Evolutionary conservation across 2,888 invertebrate species (phyloP), one percentile per base, ranked within the genome.

Genomic region (Gymnocheta viridis): DNA sequence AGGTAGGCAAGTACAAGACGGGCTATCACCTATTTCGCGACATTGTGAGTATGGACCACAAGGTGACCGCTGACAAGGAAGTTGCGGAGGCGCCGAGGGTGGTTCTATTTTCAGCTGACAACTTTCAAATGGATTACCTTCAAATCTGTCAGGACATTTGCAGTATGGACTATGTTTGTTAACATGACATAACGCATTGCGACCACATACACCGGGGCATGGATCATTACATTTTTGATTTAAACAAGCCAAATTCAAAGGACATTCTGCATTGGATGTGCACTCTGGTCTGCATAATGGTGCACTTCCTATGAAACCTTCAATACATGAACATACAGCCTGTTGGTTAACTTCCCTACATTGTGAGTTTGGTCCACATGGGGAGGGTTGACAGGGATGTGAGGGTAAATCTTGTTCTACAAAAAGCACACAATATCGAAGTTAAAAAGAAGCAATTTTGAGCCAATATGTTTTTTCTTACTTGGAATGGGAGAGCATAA

Each of bases 321-420:
- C 93, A 27, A 94, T 93, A 87, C 95, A 96, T 32, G 95, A 95
- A 88, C 96, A 96, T 2, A 94, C 94, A 4, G 95, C 94, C 91
- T 95, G 94, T n/a, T 94, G 94, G 87, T 96, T 96, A 29, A 94
- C 89, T 89, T 94, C 95, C 87, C 95, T 94, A 89, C 97, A 97
- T 88, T 95, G 93, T 86, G 96, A 96, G 89, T 96, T 96, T 10
- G 96, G 95, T 27, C 97, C 97, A 89, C 97, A 97, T 0, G 96
- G 96, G 2, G 95, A 95, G 78, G 96, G 95, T 82, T 93, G 93
- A 88, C 96, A 96, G 5, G 92, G 91, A 84, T 91, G 88, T 38
- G 86, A 80, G 0, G 85, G 72, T 9, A 87, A 76, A 67, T 89
- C 87, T 19, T 87, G 74, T 76, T 89, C 91, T 91, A 87, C 41